Evolutionary conservation across 2,888 invertebrate genomes (phyloP), one percentile per base, ranked within the genome.

Genomic region (Macrosoma leucophasiata): DNA sequence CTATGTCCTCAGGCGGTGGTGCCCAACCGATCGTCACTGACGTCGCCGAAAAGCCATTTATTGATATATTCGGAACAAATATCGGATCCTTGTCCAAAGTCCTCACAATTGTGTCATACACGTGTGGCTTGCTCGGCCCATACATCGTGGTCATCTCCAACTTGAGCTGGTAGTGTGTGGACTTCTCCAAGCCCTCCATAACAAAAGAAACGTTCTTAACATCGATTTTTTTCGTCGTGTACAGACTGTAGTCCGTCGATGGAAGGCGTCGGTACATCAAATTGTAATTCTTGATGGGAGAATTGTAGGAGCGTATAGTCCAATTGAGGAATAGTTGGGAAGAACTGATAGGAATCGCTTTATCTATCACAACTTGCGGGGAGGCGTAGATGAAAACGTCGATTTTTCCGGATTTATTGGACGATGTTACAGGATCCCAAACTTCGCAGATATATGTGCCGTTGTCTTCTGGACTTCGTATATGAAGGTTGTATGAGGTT

Each of bases 1-100:
- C 85, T 7, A 92, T 81, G 11, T 90, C 81, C 0, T 81, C 65
- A 0, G 90, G 88, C 0, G 93, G 92, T 0, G 88, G 84, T 14
- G 85, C 86, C 93, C 94, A 95, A 0, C 91, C 91, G 29, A 95
- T 90, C 0, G 94, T 94, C 38, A 95, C 92, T 0, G 94, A 93
- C 13, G 90, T 90, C 0, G 84, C 77, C 85, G 82, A 79, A 36
- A 84, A 84, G 0, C 82, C 95, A 19, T 92, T 93, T 0, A 94
- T 90, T 23, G 90, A 88, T 22, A 94, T 90, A 58, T 89, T 89
- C 1, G 95, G 95, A 23, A 91, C 86, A 58, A 94, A 95, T 39
- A 87, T 79, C 0, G 94, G 94, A 76, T 94, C 94, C 64, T 88
- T 78, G 2, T 82, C 84, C 21, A 94, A 67, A 0, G 93, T 93